These are phyloP conservation scores for Periophthalmus modestus DNA, from an alignment of 2,113 vertebrate genomes.

Conservation along the genomic window DNA sequence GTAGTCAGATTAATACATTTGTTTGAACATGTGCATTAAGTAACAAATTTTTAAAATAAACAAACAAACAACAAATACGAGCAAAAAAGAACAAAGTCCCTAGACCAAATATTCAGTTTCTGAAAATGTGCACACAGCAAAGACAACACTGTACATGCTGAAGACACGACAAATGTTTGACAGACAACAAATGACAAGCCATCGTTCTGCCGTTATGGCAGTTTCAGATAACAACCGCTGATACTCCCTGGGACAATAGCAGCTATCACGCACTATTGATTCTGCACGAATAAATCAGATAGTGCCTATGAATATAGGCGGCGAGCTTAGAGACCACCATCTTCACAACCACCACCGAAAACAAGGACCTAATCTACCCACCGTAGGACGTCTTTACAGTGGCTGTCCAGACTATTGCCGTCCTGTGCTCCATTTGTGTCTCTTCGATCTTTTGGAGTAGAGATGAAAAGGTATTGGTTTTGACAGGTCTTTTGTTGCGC, in stretches of 20 bases:
- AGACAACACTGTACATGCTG: background rate
- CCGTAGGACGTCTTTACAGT: background rate
- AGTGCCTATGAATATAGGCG: background rate
- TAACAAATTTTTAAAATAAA: no score
- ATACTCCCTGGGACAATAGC: background rate
- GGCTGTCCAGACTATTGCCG: background rate
- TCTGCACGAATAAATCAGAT: constrained; percentile 23
- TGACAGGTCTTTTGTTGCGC: background rate
- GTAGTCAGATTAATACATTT: background rate
- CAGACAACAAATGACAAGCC: constrained; percentile 9
- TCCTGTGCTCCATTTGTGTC: background rate
- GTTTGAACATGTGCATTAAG: background rate
- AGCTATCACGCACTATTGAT: constrained; percentile 21
- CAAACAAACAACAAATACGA: no score
- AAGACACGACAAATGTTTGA: constrained; percentile 1
- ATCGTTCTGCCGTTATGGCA: background rate
- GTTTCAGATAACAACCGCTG: background rate
- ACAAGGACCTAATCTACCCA: no score
- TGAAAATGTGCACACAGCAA: background rate
- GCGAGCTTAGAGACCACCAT: constrained; percentile 1
- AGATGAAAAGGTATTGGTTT: background rate
- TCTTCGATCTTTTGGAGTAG: background rate
- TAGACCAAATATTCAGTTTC: constrained; percentile 2
- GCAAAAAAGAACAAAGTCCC: no score
- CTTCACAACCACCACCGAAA: background rate